Base-by-base conservation (phyloP, 2,888 invertebrate genomes). In the Mesorhabditis spiculigera region DNA sequence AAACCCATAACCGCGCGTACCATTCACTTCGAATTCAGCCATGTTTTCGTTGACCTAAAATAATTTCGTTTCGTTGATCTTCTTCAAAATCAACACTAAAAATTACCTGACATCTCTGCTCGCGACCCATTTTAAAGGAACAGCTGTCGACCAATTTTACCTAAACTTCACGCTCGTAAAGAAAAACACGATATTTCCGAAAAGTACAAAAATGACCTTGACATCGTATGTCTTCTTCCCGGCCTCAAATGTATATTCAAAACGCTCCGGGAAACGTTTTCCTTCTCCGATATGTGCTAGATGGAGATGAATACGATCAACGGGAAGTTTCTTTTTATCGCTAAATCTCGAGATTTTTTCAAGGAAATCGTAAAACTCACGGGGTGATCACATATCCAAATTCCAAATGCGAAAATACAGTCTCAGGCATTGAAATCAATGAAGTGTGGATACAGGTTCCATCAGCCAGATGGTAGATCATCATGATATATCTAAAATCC, bases 361-460 rank as follows among this genome's bases (percentile, higher is more conserved):
- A 28, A 28, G 28, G 28, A 28, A 28, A 43, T 4, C 16, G 10
- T 8, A 45, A 67, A 4, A n/a, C 75, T 74, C 42, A 82, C 82
- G 82, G 79, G 4, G 76, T 79, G 13, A 83, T 75, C 63, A 83
- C 73, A 69, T 83, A 83, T 13, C 91, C 91, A 58, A 91, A 89
- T 85, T 91, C 91, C 72, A 91, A 85, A 41, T 82, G 83, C 44
- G 78, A 78, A 72, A 84, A 82, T 4, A 84, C 82, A 0, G 90
- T 90, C 68, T 89, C 89, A 0, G 93, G 93, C 86, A 93, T 92
- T 75, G 91, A 91, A 70, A 93, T 90, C 67, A 91, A 90, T 2
- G 92, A 92, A 0, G 92, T 89, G 71, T 91, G 90, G 74, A 92
- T 89, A 80, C 89, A 90, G 64, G 90, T 89, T 16, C 91, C 91